Base-by-base conservation (phyloP, 2,888 invertebrate genomes). In the Lamproptera curius region DNA sequence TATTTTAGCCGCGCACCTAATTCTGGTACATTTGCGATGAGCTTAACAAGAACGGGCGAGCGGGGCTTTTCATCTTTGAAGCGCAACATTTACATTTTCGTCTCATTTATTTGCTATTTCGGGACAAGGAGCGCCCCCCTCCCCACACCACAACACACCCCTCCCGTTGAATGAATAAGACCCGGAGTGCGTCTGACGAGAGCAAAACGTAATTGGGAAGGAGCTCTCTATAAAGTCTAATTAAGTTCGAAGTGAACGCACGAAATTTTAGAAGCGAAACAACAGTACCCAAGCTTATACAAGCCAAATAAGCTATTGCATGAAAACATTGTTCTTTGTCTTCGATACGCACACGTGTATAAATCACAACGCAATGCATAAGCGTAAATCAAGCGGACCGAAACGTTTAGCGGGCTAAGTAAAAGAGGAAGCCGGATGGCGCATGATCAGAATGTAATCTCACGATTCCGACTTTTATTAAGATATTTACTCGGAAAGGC, bases 81-180 rank as follows among this genome's bases (percentile, higher is more conserved):
- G 82, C 87, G 84, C 82, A 80, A 85, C 87, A 87, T 87, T 87
- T 87, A 87, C 87, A 87, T 87, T 87, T 87, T 87, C 87, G 87
- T 85, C 87, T 87, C 87, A 87, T 87, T 87, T 87, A 87, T 86
- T 85, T 85, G 87, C 87, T 87, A 87, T 87, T 87, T 87, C 83
- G 84, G 77, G 83, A 78, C 71, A 74, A 65, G 68, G 46, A 67
- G 62, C 67, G 63, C 70, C 62, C 67, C 62, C 65, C 58, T 62
- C 51, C 58, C 59, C 63, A 54, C 57, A 55, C 53, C 56, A 49
- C 45, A 64, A 67, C 71, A 69, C 26, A 63, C 71, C 56, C 54
- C 74, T 67, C 70, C 73, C 68, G 74, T 73, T 77, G 79, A 82
- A 79, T 81, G 84, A 85, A 85, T 82, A 86, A 86, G 77, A 83